These are phyloP conservation scores for Tiliacea aurago DNA, from an alignment of 2,888 invertebrate genomes.

Conservation along the genomic window DNA sequence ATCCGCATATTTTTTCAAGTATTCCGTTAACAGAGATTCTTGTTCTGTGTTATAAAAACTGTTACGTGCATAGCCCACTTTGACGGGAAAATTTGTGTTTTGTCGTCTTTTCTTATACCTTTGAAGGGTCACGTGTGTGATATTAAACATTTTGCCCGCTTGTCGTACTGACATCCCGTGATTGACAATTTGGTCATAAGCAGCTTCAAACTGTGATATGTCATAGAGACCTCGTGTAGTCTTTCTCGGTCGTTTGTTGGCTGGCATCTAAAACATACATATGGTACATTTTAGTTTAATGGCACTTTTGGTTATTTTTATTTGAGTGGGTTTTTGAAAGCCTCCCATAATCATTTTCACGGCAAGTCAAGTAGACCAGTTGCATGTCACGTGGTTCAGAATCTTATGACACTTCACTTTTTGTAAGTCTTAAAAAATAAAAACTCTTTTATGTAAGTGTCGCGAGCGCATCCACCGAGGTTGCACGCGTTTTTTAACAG, in stretches of 20 bases:
- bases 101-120: not conserved
- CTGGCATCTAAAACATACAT: constrained; percentile 41
- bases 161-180: not conserved
- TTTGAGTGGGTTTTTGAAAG: not conserved
- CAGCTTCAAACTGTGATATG: constrained; percentile 19
- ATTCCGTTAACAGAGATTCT: not conserved
- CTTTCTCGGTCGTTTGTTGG: constrained; percentile 27
- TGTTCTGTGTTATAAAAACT: constrained; percentile 5
- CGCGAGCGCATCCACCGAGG: no score
- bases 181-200: not conserved
- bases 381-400: no score
- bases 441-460: no score
- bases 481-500: no score
- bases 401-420: no score
- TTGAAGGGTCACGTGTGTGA: not conserved
- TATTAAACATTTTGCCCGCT: not conserved
- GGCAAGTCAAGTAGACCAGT: no score
- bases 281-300: constrained; percentile 22
- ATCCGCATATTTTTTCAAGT: constrained; percentile 2
- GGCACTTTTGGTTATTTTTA: not conserved
- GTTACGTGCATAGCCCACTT: not conserved
- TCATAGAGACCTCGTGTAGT: not conserved
- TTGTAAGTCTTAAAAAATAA: no score
- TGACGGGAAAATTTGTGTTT: not conserved
- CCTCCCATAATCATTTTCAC: no score